Base-by-base conservation (phyloP, 2,888 invertebrate species). In the Melinaea menophilus region DNA sequence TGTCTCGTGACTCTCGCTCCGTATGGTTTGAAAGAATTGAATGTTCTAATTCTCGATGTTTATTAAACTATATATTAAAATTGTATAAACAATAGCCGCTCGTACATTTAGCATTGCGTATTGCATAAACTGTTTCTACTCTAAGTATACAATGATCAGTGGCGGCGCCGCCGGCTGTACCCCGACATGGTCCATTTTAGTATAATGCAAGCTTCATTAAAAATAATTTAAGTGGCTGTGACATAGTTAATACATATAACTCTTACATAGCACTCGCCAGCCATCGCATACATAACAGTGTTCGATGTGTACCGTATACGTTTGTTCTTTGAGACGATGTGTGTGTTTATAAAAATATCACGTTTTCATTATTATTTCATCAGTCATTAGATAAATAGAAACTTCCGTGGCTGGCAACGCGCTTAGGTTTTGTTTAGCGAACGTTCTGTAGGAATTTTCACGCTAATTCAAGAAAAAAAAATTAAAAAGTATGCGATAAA, bases 191-290 rank as follows among this genome's bases (percentile, higher is more conserved):
- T 72, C 71, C 70, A 70, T 69, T 65, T 63, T 66, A 69, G 65
- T 71, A 63, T 68, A 72, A 72, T 66, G 63, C 72, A 73, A 70
- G 77, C 73, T 75, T 74, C 72, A 69, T 77, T 79, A 77, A 79
- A 77, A 73, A 77, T 79, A 77, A 76, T 77, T 80, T 81, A 81
- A 81, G 84, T 82, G 87, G 88, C 88, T 88, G 88, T 88, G 88
- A 88, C 74, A 79, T 87, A 87, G 86, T 75, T 81, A 80, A 83
- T 84, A 82, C 76, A 78, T 70, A 72, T 66, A 62, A 69, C 71
- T 65, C 65, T 57, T 66, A 67, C 55, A 58, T 68, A 69, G 67
- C 71, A 61, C 69, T 69, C 72, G 79, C 75, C 80, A 74, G 78
- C 70, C 70, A 41, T 57, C 4, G 59, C 35, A 41, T 31, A 55